A percentile compares a stretch with the other conserved stretches of the same genome.
Evolutionary conservation across 2,113 vertebrate species (phyloP).

Genomic region (Tragelaphus scriptus): DNA sequence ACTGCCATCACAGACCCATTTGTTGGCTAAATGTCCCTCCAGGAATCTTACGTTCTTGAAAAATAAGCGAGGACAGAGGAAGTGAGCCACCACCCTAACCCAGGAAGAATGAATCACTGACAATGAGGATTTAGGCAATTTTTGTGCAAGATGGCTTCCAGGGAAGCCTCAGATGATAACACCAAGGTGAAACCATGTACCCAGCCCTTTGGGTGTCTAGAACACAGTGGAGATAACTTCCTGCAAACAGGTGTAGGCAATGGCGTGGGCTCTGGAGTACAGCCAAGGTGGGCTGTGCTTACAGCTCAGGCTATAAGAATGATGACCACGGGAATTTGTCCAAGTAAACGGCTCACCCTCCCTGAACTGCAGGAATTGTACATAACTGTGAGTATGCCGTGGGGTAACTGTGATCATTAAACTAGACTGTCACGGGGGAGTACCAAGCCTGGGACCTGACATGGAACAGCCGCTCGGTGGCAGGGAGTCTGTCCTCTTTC

Average conservation of each 20-base stretch:
- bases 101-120: neutral
- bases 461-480: neutral
- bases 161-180: neutral
- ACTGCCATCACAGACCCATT: neutral
- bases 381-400: neutral
- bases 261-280: neutral
- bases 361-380: neutral
- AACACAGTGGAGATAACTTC: neutral
- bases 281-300: neutral
- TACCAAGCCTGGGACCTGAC: neutral
- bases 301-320: neutral
- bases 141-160: neutral
- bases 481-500: neutral
- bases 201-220: neutral
- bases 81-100: neutral
- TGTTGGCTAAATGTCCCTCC: neutral
- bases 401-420: neutral
- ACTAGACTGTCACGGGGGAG: neutral
- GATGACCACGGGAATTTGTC: neutral
- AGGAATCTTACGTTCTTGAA: neutral
- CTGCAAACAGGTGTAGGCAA: neutral
- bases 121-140: neutral
- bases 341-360: neutral
- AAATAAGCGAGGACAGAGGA: neutral
- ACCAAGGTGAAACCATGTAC: rapidly evolving